A percentile compares a stretch with the other conserved stretches of the same genome.
These are phyloP conservation scores for Rhinichthys osculus DNA, from an alignment of 2,797 vertebrate species.

Conservation along the genomic window DNA sequence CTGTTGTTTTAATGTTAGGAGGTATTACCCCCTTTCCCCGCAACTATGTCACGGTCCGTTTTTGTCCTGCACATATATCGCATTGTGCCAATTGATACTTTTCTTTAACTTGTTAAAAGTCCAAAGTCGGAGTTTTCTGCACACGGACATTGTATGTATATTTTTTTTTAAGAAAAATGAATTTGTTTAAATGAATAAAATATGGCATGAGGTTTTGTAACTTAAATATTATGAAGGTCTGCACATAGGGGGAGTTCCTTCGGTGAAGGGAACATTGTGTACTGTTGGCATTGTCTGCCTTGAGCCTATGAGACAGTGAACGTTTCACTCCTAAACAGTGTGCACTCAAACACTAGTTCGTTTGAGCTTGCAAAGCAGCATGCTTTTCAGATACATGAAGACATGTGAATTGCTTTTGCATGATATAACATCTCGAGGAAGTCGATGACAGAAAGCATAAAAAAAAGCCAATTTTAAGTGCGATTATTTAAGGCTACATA, in stretches of 20 bases:
- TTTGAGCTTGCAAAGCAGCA: not conserved
- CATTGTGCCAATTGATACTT: constrained; percentile 9
- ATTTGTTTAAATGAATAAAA: not conserved
- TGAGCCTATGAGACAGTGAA: not conserved
- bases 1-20: not conserved
- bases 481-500: not conserved
- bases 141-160: not conserved
- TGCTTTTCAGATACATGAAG: not conserved
- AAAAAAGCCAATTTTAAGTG: not conserved
- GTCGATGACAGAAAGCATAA: not conserved
- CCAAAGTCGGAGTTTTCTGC: not conserved
- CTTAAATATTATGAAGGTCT: not conserved
- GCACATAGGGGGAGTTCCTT: constrained; percentile 15
- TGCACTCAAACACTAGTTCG: not conserved
- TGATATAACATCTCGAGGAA: not conserved
- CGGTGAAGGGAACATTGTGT: constrained; percentile 39
- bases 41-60: constrained; percentile 10
- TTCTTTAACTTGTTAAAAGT: not conserved
- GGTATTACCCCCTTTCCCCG: not conserved
- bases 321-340: constrained; percentile 6
- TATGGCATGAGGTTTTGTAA: not conserved
- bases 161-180: not conserved
- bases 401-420: not conserved
- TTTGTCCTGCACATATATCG: constrained; percentile 24
- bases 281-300: constrained; percentile 37